Base-by-base conservation (phyloP, 2,888 invertebrate species). In the Protophormia terraenovae region DNA sequence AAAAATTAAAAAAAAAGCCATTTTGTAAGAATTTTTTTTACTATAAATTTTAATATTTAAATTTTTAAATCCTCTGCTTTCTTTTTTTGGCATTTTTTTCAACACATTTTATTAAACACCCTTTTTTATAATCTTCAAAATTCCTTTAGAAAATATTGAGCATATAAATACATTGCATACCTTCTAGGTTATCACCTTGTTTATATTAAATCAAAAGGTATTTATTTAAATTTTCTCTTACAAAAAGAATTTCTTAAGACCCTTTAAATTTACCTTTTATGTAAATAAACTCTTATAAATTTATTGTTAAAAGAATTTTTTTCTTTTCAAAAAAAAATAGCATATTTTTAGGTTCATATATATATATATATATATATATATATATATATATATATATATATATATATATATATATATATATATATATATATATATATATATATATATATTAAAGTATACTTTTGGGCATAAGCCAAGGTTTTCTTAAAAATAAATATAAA, bases 391-490 rank as follows among this genome's bases (percentile, higher is more conserved):
- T 35, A 47, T 14, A 29, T 27, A 19, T 29, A 50, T 27, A n/a
- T 14, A 0, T 10, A 38, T 1, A 29, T 41, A 22, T 12, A 66
- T 5, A 58, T 35, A 47, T 14, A 29, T 27, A 19, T 29, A 50
- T 27, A n/a, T n/a, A n/a, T n/a, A n/a, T n/a, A n/a, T 14, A 0
- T 10, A 38, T 1, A 29, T 41, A 22, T 12, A 66, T 5, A 58
- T 35, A 47, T 14, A 29, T 27, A 19, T 29, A 50, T 27, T 7
- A 10, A 80, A 79, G 58, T 41, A 71, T 50, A 66, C 75, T 76
- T 80, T 66, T 24, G 76, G 80, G 80, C 55, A 12, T 45, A 66
- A 32, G 29, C 35, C 50, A 55, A 66, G 1, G 16, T 4, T 45
- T 79, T 75, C 6, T 53, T 14, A 10, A 38, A 62, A 58, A 24